Base-by-base conservation (phyloP, 2,888 invertebrate genomes). In the Ischnus inquisitorius region DNA sequence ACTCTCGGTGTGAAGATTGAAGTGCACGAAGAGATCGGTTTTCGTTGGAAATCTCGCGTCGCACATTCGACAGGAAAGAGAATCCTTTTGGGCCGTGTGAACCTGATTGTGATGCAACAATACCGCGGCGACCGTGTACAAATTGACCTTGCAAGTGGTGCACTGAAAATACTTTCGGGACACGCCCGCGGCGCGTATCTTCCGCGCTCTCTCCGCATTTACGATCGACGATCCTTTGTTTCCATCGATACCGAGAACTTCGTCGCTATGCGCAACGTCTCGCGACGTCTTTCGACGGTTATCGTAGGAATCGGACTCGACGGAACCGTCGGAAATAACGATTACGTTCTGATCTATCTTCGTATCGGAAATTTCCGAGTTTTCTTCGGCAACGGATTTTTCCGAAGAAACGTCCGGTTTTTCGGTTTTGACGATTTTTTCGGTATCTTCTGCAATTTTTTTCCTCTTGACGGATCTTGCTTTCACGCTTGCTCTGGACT, bases 271-370 rank as follows among this genome's bases (percentile, higher is more conserved):
- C 60, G n/a, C 25, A 4, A 25, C 25, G n/a, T 14, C 0, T 25
- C 60, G 28, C 14, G 28, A 14, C 14, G 34, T 22, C 51, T 75
- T 62, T 12, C 57, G 57, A n/a, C 14, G 22, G 25, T 5, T 12
- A 12, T 54, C 22, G 28, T 14, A 22, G 19, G 5, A 62, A 16
- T 72, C 62, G 12, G 16, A 41, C 65, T 75, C 75, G 34, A 76
- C 82, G 75, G 84, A 84, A 71, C 60, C 79, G 48, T 84, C 84
- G 34, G 81, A 82, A 51, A 84, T 84, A 3, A 78, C 75, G 48
- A 84, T 84, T 22, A 84, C 48, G 22, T 28, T 54, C 3, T 34
- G 54, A 54, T 72, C 46, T 3, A 43, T 62, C 4, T 34, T 62
- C 2, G 34, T 2, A 34, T 5, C 34, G 6, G 6, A 34, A 34